These are phyloP conservation scores for Rhopilema esculentum DNA, from an alignment of 30 jellyfish, hydroid and myxozoan genomes.

Conservation along the genomic window DNA sequence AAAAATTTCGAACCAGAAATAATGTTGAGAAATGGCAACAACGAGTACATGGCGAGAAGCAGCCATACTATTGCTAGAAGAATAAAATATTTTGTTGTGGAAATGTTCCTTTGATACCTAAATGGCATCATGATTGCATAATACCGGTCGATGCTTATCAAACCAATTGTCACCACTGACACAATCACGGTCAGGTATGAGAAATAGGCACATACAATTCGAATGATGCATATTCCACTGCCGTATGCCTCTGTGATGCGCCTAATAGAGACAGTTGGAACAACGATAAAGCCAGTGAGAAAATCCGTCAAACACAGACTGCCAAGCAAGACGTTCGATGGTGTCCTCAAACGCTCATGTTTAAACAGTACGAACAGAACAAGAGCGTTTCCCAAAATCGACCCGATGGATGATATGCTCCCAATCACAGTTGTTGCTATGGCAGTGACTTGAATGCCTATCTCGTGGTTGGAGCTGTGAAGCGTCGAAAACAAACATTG, in stretches of 20 bases:
- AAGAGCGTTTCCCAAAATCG: slow-evolving; percentile 44
- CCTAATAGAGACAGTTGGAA: slow-evolving; percentile 33
- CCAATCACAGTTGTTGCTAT: slow-evolving; percentile 54
- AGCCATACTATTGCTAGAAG: slow-evolving; percentile 5
- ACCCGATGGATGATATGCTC: slow-evolving; percentile 1
- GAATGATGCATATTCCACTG: slow-evolving; percentile 34
- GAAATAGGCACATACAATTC: slow-evolving; percentile 49
- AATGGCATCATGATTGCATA: slow-evolving; percentile 55
- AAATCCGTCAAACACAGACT: slow-evolving; percentile 59
- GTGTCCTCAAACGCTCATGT: slow-evolving; percentile 34
- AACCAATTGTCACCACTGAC: slow-evolving; percentile 31
- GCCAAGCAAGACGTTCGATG: slow-evolving; percentile 56
- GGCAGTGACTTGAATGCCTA: slow-evolving; percentile 39
- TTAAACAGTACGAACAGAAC: slow-evolving; percentile 22
- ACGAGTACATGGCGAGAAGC: slow-evolving; percentile 27
- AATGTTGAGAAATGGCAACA: slow-evolving; percentile 9
- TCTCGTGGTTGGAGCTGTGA: background rate
- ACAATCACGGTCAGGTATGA: slow-evolving; percentile 24
- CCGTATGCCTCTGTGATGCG: slow-evolving; percentile 66
- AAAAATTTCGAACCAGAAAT: slow-evolving; percentile 36
- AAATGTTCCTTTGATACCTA: slow-evolving; percentile 10
- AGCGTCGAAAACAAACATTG: slow-evolving; percentile 8
- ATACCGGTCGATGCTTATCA: slow-evolving; percentile 57
- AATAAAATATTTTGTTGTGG: background rate
- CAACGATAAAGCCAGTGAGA: slow-evolving; percentile 48